Base-by-base conservation (phyloP, 2,113 vertebrate genomes). In the Triplophysa rosa region DNA sequence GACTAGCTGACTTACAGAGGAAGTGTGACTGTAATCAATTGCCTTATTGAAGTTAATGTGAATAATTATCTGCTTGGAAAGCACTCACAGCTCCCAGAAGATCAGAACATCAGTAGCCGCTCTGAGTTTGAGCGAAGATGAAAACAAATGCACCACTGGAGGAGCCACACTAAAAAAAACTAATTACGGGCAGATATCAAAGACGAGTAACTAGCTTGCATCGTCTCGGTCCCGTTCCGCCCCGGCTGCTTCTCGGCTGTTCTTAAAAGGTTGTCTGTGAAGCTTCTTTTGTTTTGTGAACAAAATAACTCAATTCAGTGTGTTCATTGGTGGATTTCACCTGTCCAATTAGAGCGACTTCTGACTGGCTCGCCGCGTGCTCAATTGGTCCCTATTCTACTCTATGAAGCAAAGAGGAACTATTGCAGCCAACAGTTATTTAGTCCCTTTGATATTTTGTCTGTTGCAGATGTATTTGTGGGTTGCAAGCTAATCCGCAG, bases 31-130 rank as follows among this genome's bases (percentile, higher is more conserved):
- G 13, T 68, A 78, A 81, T 81, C 68, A 81, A 64, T 65, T 66
- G 14, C 19, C 16, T 71, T 80, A 77, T 77, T 74, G 75, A 67
- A 73, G 64, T 62, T 74, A 72, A 78, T 74, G 63, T 78, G 79
- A 74, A 74, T 79, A 73, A 81, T 84, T 75, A 21, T 63, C 67
- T 47, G 52, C 37, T 42, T 61, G 29, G 66, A 81, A 69, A 61
- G 56, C 73, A 40, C 7, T 33, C 58, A 16, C 6, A 45, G 67
- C 13, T 83, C 65, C 67, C 71, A 54, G 62, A 33, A 45, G 33
- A 80, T 59, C 64, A 24, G 67, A 45, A 81, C 67, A 68, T 56
- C 29, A 71, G 67, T 63, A 19, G 61, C 21, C 63, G 29, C 61
- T 16, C 49, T 19, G 16, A 76, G 68, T 49, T 26, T 19, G 16